Base-by-base conservation (phyloP, 2,113 vertebrate genomes). In the Sinocyclocheilus rhinocerous region DNA sequence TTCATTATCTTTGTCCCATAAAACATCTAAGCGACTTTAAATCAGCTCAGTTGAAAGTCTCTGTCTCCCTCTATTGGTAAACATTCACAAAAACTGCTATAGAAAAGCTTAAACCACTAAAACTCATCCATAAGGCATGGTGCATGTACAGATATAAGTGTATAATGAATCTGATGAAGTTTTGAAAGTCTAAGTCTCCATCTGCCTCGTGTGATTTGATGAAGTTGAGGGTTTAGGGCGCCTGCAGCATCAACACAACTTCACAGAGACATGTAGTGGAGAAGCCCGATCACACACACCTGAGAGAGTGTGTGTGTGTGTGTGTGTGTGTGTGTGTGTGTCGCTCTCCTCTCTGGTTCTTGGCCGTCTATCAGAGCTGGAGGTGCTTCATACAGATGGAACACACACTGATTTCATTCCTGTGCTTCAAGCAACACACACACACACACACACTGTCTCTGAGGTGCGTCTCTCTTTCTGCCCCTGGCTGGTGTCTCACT, bases 261-360 rank as follows among this genome's bases (percentile, higher is more conserved):
- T 10, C 29, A 20, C 1, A 70, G 29, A 69, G 61, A 59, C 57
- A 22, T 59, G 20, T 59, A 59, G 57, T 22, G 57, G 57, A 61
- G 59, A n/a, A 65, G n/a, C n/a, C 65, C 6, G 6, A 33, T 69
- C 65, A 69, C 26, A 67, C 63, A 67, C 63, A 67, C 11, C n/a
- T 65, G 59, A 24, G 57, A 9, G 22, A 36, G 33, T 5, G 39
- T 6, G 80, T 42, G 50, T 77, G 50, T 81, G 65, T 65, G 59
- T 80, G 79, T 80, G 81, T 80, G 67, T 84, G 86, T 75, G 82
- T 63, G 82, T 26, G 70, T 59, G 80, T 55, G 50, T 77, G 50
- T 50, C 20, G 0, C 72, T 70, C 69, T 70, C 33, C 20, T 72
- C 33, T 22, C 29, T 10, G 69, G 42, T 48, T 75, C 72, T 75